phyloP scores from a whole-genome alignment of 2,888 invertebrate genomes.

The Hydroisotoma schaefferi region DNA sequence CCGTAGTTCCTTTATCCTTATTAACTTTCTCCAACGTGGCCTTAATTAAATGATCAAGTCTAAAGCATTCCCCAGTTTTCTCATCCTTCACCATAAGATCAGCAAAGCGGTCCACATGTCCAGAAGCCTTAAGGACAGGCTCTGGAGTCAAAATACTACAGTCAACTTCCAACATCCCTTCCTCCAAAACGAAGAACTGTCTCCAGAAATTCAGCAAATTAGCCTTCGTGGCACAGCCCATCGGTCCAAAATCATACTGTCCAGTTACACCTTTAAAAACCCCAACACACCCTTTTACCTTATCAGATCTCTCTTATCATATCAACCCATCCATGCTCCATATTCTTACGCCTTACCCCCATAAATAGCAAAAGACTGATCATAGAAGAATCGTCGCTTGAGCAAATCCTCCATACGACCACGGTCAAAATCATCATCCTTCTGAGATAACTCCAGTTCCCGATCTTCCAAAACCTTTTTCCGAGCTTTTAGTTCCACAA shows the following conservation, averaged over 20 bases:
- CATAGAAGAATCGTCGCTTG: conserved; percentile 94
- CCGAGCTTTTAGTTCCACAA: conserved; percentile 83
- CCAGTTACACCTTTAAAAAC: conserved; percentile 61
- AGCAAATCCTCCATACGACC: conserved; percentile 94
- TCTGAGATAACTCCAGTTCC: conserved; percentile 75
- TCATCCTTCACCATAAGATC: conserved; percentile 99
- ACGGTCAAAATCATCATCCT: conserved; percentile 74
- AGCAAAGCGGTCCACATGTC: conserved; percentile 98
- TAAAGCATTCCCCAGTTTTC: conserved; percentile 93
- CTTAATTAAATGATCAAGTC: conserved; percentile 96
- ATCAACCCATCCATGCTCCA: no score
- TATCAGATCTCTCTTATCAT: no score
- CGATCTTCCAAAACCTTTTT: conserved; percentile 91
- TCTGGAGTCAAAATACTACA: conserved; percentile 97
- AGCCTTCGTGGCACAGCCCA: conserved; percentile 97
- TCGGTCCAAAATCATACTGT: conserved; percentile 97
- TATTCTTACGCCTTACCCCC: conserved; percentile 82
- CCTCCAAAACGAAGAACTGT: conserved; percentile 92
- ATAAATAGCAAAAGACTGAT: conserved; percentile 98
- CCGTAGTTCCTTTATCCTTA: conserved; percentile 75
- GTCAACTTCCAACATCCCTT: conserved; percentile 98
- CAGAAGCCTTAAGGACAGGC: conserved; percentile 93
- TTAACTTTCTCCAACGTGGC: conserved; percentile 81
- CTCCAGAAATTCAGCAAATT: conserved; percentile 93
- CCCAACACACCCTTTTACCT: no score